phyloP scores from a whole-genome alignment of 2,113 vertebrate species.

The Saccopteryx bilineata region DNA sequence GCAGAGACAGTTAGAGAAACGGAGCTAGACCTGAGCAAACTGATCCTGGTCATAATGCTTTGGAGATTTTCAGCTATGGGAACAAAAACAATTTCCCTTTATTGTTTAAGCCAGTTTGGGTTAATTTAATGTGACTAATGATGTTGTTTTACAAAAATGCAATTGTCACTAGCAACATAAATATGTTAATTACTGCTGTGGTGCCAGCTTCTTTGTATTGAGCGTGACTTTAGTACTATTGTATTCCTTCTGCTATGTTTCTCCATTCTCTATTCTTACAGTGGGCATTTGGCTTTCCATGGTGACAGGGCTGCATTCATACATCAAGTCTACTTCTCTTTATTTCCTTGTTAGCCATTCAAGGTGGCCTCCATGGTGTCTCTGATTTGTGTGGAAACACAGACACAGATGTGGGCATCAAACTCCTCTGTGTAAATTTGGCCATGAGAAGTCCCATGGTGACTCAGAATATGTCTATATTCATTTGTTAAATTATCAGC shows the following conservation, averaged over 20 bases:
- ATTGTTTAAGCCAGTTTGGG: background rate
- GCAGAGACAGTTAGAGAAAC: background rate
- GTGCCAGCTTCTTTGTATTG: background rate
- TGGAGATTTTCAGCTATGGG: background rate
- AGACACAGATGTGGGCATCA: background rate
- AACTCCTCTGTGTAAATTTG: background rate
- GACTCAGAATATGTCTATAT: background rate
- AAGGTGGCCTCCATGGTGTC: no score
- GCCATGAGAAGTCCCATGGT: background rate
- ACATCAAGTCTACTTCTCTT: background rate
- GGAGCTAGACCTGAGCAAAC: background rate
- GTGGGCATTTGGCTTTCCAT: no score
- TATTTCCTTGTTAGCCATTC: background rate
- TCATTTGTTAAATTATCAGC: background rate
- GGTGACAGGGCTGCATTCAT: background rate
- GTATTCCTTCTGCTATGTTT: background rate
- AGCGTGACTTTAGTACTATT: no score
- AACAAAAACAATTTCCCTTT: background rate
- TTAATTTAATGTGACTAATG: constrained; percentile 15
- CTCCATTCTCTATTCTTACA: no score
- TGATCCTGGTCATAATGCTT: background rate
- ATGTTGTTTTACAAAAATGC: background rate
- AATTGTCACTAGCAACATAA: background rate
- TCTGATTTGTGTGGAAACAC: background rate
- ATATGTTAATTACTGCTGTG: background rate